A percentile compares a stretch with the other conserved stretches of the same genome.
phyloP scores from a whole-genome alignment of 2,113 vertebrate genomes.

The Origma solitaria region DNA sequence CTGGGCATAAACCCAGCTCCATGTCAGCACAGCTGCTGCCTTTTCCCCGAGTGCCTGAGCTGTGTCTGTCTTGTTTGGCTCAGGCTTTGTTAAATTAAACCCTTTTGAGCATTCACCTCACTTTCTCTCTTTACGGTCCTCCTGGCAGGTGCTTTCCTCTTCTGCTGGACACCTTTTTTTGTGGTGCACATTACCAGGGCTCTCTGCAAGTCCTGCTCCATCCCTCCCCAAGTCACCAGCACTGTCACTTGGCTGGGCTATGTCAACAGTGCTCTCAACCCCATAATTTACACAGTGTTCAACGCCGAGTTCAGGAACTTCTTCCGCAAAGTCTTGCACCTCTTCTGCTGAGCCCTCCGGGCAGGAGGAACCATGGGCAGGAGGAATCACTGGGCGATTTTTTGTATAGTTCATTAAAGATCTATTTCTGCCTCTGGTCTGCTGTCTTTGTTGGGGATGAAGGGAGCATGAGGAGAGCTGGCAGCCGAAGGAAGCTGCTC shows the following conservation, averaged over 20 bases:
- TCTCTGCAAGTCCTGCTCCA: conserved; percentile 78
- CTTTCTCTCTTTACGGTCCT: background rate
- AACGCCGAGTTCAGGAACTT: conserved; percentile 89
- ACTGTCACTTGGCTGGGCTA: conserved; percentile 96
- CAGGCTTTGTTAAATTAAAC: background rate
- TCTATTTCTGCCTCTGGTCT: conserved; percentile 39
- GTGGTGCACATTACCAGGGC: conserved; percentile 88
- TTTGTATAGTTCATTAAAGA: conserved; percentile 63
- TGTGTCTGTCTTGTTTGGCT: background rate
- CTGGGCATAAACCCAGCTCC: background rate
- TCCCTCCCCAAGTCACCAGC: conserved; percentile 83
- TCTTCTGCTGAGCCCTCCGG: conserved; percentile 54
- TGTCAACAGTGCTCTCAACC: conserved; percentile 94
- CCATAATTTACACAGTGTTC: conserved; percentile 91
- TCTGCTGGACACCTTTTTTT: conserved; percentile 97
- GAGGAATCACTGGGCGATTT: background rate
- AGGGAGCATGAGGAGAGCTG: background rate
- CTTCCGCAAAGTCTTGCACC: conserved; percentile 82
- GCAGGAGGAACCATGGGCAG: background rate
- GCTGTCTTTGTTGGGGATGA: background rate
- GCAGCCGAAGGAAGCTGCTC: background rate
- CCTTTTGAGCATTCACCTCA: background rate
- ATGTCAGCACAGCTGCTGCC: background rate
- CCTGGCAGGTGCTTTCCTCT: conserved; percentile 84
- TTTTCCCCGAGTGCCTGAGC: background rate